Percentiles rank a stretch among this genome's conserved stretches.
phyloP scores from a whole-genome alignment of 1,140 invertebrate genomes.

The Drosophila teissieri region DNA sequence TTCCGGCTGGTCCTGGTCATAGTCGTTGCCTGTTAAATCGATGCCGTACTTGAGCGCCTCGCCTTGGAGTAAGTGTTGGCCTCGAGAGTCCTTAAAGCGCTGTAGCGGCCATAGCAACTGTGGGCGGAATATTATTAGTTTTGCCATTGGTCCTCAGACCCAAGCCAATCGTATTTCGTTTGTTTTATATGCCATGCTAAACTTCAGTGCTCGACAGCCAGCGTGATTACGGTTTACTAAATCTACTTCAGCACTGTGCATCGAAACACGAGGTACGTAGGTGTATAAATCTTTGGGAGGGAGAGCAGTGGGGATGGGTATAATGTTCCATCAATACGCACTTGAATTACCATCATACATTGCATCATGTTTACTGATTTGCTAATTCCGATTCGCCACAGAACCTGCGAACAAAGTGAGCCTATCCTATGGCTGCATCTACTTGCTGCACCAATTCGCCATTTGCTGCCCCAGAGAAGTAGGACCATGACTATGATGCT shows the following conservation, averaged over 20 bases:
- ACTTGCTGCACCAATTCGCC: constrained; percentile 46
- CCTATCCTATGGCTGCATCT: constrained; percentile 45
- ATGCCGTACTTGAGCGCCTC: constrained; percentile 73
- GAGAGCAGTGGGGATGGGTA: constrained; percentile 8
- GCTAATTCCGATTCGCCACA: constrained; percentile 72
- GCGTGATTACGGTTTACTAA: constrained; percentile 39
- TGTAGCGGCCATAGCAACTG: constrained; percentile 90
- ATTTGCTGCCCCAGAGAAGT: constrained; percentile 59
- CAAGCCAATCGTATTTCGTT: constrained; percentile 16
- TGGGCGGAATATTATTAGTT: constrained; percentile 27
- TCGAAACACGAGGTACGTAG: neutral
- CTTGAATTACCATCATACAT: constrained; percentile 78
- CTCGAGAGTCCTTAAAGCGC: constrained; percentile 88
- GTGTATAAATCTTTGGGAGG: neutral
- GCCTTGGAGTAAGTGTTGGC: constrained; percentile 85
- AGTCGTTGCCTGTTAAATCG: constrained; percentile 62
- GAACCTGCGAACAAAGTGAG: constrained; percentile 16
- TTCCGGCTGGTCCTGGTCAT: constrained; percentile 74
- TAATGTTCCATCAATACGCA: constrained; percentile 62
- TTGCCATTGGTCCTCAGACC: constrained; percentile 9
- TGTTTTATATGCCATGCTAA: constrained; percentile 51
- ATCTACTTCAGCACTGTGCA: constrained; percentile 6
- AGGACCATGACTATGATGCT: constrained; percentile 54
- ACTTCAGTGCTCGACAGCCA: constrained; percentile 44
- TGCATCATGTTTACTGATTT: constrained; percentile 74